Evolutionary conservation across 2,797 vertebrate species (phyloP).

Genomic region (Ceryle rudis): DNA sequence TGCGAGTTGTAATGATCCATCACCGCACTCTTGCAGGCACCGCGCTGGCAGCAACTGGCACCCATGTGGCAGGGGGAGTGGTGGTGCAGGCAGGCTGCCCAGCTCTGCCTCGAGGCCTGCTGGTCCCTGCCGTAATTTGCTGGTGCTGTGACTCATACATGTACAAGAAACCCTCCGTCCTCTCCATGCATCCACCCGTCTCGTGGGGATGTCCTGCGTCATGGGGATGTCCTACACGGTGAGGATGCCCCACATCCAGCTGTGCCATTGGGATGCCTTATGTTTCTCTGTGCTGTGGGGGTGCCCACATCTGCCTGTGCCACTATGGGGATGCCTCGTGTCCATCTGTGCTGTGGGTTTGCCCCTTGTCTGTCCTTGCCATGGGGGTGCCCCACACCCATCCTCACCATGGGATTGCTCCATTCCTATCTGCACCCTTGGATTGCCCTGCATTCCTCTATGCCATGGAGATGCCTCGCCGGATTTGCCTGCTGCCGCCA

Average conservation of each 20-base stretch:
- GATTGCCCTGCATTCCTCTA: fast-evolving
- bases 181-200: fast-evolving
- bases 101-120: background rate
- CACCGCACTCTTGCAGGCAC: fast-evolving
- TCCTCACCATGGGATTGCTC: background rate
- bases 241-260: background rate
- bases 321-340: fast-evolving
- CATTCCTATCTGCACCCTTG: fast-evolving
- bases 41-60: background rate
- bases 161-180: fast-evolving
- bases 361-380: background rate
- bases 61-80: background rate
- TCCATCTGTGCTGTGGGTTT: background rate
- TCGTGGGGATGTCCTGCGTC: fast-evolving
- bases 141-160: fast-evolving
- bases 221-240: no score
- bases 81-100: fast-evolving
- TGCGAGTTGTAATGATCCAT: background rate
- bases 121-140: fast-evolving
- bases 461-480: background rate
- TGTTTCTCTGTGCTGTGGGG: background rate
- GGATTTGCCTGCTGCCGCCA: background rate
- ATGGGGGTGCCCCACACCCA: background rate
- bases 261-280: background rate
- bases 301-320: fast-evolving